Conservation (phyloP, 2,113 vertebrate genomes). For the Acanthochromis polyacanthus region DNA sequence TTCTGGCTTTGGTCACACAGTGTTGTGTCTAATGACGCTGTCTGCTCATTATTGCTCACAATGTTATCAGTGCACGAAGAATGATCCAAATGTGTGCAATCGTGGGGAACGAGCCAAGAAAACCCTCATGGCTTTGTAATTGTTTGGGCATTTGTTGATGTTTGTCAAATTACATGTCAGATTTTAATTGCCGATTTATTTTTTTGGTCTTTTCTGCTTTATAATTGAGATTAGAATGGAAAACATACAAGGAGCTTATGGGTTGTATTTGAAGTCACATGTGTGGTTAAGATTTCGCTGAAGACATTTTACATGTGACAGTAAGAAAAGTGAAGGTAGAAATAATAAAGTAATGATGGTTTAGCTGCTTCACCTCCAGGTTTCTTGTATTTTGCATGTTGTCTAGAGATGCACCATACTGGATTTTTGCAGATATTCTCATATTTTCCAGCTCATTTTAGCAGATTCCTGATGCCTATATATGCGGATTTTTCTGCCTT, state of each 20-base stretch:
- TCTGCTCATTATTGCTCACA: constrained; percentile 32
- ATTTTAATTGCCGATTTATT: constrained; percentile 24
- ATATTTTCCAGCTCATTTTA: too few relatives aligned
- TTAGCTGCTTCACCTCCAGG: neutral
- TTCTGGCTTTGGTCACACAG: neutral
- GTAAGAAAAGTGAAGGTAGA: neutral
- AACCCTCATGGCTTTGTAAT: constrained; percentile 6
- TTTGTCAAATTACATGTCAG: constrained; percentile 24
- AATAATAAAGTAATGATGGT: neutral
- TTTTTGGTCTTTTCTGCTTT: neutral
- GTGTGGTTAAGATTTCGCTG: neutral
- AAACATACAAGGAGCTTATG: neutral
- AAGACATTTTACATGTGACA: neutral
- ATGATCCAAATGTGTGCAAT: constrained; percentile 32
- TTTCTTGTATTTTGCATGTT: neutral
- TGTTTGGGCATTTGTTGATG: neutral
- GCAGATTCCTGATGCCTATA: too few relatives aligned
- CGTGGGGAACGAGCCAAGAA: constrained; percentile 22
- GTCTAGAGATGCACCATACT: too few relatives aligned
- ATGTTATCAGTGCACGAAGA: constrained; percentile 39
- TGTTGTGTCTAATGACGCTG: constrained; percentile 15
- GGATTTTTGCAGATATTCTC: too few relatives aligned
- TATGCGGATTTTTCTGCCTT: too few relatives aligned
- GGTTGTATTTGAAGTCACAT: neutral
- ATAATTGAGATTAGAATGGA: constrained; percentile 3